A percentile compares a stretch with the other conserved stretches of the same genome.
These are phyloP conservation scores for Teinopalpus imperialis DNA, from an alignment of 2,888 invertebrate species.

Conservation along the genomic window DNA sequence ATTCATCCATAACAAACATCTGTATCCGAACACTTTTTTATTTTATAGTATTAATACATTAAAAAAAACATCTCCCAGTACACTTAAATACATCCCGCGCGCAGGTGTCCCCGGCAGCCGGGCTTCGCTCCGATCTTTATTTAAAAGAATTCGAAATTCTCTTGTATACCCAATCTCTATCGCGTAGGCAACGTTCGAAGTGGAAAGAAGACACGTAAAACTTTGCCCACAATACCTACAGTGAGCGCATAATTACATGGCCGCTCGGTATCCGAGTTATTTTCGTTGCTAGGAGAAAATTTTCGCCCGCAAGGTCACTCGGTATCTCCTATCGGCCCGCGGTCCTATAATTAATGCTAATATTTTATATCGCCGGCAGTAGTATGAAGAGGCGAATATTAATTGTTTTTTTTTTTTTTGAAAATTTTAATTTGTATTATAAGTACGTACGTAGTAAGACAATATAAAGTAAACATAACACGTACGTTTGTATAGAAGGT, in stretches of 20 bases:
- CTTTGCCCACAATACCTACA: constrained; percentile 17
- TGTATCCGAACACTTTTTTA: too few relatives aligned
- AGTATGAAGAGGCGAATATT: background rate
- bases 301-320: constrained; percentile 29
- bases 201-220: constrained; percentile 24
- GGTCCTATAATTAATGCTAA: constrained; percentile 28
- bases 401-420: constrained; percentile 8
- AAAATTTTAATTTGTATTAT: too few relatives aligned
- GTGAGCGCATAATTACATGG: constrained; percentile 23
- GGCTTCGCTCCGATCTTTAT: constrained; percentile 12
- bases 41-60: too few relatives aligned
- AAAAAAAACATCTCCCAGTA: constrained; percentile 12
- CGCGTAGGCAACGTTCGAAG: constrained; percentile 8
- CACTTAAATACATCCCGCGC: constrained; percentile 7
- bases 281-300: constrained; percentile 30
- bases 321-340: constrained; percentile 26
- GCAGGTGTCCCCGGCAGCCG: constrained; percentile 23
- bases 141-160: constrained; percentile 20
- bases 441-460: too few relatives aligned
- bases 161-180: constrained; percentile 12
- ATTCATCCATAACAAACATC: too few relatives aligned
- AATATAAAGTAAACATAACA: too few relatives aligned
- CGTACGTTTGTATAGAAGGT: too few relatives aligned
- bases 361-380: constrained; percentile 14
- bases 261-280: constrained; percentile 29